Evolutionary conservation across 1,140 invertebrate genomes (phyloP).

Genomic region (Drosophila willistoni): DNA sequence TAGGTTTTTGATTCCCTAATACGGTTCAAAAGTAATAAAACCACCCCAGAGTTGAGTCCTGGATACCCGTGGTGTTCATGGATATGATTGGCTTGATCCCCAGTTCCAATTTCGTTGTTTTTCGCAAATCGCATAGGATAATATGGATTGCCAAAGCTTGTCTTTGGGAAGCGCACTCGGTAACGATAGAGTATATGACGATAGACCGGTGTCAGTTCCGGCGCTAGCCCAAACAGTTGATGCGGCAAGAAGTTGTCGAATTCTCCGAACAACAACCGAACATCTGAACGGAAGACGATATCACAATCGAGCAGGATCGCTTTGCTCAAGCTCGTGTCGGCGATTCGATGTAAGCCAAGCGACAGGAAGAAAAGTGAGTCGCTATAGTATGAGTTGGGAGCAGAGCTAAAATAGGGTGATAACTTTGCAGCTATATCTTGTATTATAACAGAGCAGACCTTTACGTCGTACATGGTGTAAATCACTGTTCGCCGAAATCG

Average conservation of each 20-base stretch:
- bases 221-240: conserved; percentile 90
- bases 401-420: conserved; percentile 90
- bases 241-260: conserved; percentile 85
- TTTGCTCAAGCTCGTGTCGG: conserved; percentile 85
- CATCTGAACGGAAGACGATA: conserved; percentile 89
- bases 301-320: conserved; percentile 92
- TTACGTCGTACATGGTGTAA: conserved; percentile 86
- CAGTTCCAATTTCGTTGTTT: conserved; percentile 48
- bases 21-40: conserved; percentile 89
- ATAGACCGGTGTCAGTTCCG: conserved; percentile 92
- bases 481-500: conserved; percentile 84
- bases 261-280: conserved; percentile 87
- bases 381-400: conserved; percentile 91
- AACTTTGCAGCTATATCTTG: conserved; percentile 88
- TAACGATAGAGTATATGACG: conserved; percentile 90
- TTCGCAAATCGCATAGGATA: conserved; percentile 59
- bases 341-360: conserved; percentile 89
- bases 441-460: conserved; percentile 85
- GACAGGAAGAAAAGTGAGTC: conserved; percentile 93
- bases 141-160: conserved; percentile 85
- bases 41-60: conserved; percentile 92
- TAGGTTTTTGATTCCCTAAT: conserved; percentile 87
- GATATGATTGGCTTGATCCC: conserved; percentile 42
- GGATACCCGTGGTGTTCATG: conserved; percentile 85
- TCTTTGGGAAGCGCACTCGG: conserved; percentile 86